These are phyloP conservation scores for Parambassis ranga DNA, from an alignment of 2,797 vertebrate species.

Conservation along the genomic window DNA sequence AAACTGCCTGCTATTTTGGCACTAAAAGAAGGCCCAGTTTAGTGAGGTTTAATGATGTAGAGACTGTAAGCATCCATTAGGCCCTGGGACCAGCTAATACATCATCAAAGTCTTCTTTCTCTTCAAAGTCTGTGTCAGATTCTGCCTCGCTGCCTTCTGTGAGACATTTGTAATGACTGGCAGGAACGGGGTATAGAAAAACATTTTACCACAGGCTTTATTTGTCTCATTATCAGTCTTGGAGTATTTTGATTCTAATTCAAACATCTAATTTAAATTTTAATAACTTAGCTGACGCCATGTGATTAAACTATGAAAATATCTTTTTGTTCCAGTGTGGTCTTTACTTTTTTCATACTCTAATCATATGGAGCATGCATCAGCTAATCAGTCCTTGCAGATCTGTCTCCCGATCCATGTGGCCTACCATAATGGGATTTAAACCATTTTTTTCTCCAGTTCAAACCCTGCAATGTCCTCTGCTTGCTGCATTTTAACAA, in stretches of 20 bases:
- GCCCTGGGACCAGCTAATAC: not conserved
- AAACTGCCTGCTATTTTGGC: not conserved
- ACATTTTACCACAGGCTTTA: not conserved
- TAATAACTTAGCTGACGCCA: not conserved
- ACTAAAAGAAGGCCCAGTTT: not conserved
- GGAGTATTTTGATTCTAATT: not conserved
- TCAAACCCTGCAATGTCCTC: no score
- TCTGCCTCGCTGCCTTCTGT: not conserved
- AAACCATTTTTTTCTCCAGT: no score
- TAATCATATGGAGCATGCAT: no score
- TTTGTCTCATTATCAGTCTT: not conserved
- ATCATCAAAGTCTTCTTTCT: not conserved
- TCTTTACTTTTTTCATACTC: no score
- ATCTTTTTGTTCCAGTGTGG: no score
- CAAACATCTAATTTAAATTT: not conserved
- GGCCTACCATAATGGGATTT: no score
- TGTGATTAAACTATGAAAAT: no score
- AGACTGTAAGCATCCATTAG: conserved; percentile 16
- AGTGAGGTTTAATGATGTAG: not conserved
- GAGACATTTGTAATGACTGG: not conserved
- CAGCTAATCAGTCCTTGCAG: no score
- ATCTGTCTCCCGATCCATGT: no score
- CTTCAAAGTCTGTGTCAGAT: not conserved
- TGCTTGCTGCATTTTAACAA: no score
- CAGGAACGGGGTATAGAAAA: no score